Percentiles rank a stretch among this genome's conserved stretches.
Evolutionary conservation across 1,140 invertebrate genomes (phyloP).

Genomic region (Chelonus insularis): DNA sequence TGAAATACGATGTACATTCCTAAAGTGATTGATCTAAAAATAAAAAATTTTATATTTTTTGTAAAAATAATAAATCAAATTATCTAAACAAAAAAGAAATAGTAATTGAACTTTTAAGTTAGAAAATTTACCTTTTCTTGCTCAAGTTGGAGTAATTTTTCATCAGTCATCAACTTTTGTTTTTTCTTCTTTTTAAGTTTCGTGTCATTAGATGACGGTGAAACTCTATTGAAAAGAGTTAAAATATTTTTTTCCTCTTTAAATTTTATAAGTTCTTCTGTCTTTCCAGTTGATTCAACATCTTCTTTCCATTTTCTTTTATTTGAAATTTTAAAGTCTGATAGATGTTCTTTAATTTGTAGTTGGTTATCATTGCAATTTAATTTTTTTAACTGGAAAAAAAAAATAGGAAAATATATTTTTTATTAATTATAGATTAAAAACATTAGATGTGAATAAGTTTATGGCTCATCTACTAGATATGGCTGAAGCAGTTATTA

Average conservation of each 20-base stretch:
- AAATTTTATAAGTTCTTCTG: conserved; percentile 37
- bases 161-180: conserved; percentile 53
- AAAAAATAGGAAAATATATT: no score
- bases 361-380: no score
- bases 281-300: conserved; percentile 16
- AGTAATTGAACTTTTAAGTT: no score
- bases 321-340: background rate
- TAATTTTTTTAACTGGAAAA: no score
- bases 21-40: conserved; percentile 71
- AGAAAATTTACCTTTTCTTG: conserved; percentile 58
- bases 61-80: conserved; percentile 9
- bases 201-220: conserved; percentile 34
- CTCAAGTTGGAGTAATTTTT: conserved; percentile 54
- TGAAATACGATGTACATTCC: conserved; percentile 77
- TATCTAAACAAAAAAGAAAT: conserved; percentile 26
- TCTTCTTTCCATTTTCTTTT: conserved; percentile 13
- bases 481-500: no score
- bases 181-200: conserved; percentile 40
- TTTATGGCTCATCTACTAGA: no score
- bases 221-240: conserved; percentile 39
- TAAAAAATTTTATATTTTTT: conserved; percentile 32
- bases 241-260: conserved; percentile 36
- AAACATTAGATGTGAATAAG: no score
- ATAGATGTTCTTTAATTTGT: no score
- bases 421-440: no score